These are phyloP conservation scores for Remorina albescens DNA, from an alignment of 2,797 vertebrate species.

Conservation along the genomic window DNA sequence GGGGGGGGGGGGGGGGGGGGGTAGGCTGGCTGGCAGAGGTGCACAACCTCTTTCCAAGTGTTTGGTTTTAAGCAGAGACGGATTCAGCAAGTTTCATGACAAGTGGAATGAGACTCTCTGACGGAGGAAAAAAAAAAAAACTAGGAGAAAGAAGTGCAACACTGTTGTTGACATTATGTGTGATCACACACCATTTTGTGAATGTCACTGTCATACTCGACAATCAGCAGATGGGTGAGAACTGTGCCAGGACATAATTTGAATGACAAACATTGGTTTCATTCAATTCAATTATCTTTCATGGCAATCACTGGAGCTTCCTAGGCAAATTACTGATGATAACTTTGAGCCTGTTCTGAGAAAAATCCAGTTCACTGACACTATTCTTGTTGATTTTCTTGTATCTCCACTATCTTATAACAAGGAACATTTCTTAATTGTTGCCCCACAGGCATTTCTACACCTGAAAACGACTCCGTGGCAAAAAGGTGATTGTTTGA, in stretches of 20 bases:
- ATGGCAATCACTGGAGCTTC: slow-evolving; percentile 13
- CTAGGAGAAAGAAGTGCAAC: not conserved
- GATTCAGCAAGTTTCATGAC: slow-evolving; percentile 15
- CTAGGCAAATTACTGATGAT: slow-evolving; percentile 12
- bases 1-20: too few species aligned
- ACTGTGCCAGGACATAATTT: slow-evolving; percentile 14
- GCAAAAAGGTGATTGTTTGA: slow-evolving; percentile 36
- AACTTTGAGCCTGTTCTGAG: slow-evolving; percentile 14
- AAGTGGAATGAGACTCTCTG: slow-evolving; percentile 20
- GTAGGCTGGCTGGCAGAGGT: too few species aligned
- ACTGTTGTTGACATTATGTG: slow-evolving; percentile 12
- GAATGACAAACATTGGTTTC: slow-evolving; percentile 23
- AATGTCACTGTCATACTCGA: slow-evolving; percentile 3
- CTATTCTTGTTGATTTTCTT: slow-evolving; percentile 18
- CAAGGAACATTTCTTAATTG: slow-evolving; percentile 3
- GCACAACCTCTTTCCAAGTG: too few species aligned
- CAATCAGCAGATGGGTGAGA: slow-evolving; percentile 25
- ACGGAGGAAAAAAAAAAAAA: slow-evolving; percentile 19
- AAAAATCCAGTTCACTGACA: slow-evolving; percentile 21
- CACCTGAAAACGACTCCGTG: slow-evolving; percentile 37
- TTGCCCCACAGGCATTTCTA: slow-evolving; percentile 20
- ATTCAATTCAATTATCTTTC: slow-evolving; percentile 33
- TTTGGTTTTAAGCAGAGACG: slow-evolving; percentile 30
- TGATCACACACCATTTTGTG: slow-evolving; percentile 16
- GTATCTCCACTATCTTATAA: slow-evolving; percentile 19